These are phyloP conservation scores for Arion vulgaris DNA, from an alignment of 1,140 invertebrate genomes.

Conservation along the genomic window DNA sequence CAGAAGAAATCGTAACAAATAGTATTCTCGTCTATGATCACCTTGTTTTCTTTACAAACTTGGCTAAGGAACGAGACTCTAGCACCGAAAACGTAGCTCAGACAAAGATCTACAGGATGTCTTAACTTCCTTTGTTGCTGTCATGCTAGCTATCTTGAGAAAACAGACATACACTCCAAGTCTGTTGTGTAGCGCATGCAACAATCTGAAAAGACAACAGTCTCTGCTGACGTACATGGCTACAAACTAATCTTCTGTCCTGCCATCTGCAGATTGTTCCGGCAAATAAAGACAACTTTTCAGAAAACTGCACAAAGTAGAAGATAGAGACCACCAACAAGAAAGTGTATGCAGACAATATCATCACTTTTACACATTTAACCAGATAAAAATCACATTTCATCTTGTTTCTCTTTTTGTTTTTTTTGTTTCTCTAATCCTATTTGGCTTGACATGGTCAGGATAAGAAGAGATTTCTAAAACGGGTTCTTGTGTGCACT, in stretches of 20 bases:
- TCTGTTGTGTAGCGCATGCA: neutral
- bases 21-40: neutral
- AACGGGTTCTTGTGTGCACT: too few relatives aligned
- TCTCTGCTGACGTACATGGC: neutral
- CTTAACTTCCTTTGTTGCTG: neutral
- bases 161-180: neutral
- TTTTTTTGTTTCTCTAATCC: too few relatives aligned
- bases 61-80: neutral
- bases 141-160: conserved; percentile 9
- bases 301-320: neutral
- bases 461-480: too few relatives aligned
- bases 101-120: conserved; percentile 1
- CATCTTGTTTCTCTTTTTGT: too few relatives aligned
- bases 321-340: neutral
- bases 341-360: neutral
- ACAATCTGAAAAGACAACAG: conserved; percentile 17
- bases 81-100: neutral
- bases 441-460: too few relatives aligned
- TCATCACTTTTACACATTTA: neutral
- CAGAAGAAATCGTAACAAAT: neutral
- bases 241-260: neutral
- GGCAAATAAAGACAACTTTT: neutral
- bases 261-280: neutral
- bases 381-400: too few relatives aligned
- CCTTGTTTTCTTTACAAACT: neutral